These are phyloP conservation scores for Drosophila oshimai DNA, from an alignment of 1,140 invertebrate genomes.

Conservation along the genomic window DNA sequence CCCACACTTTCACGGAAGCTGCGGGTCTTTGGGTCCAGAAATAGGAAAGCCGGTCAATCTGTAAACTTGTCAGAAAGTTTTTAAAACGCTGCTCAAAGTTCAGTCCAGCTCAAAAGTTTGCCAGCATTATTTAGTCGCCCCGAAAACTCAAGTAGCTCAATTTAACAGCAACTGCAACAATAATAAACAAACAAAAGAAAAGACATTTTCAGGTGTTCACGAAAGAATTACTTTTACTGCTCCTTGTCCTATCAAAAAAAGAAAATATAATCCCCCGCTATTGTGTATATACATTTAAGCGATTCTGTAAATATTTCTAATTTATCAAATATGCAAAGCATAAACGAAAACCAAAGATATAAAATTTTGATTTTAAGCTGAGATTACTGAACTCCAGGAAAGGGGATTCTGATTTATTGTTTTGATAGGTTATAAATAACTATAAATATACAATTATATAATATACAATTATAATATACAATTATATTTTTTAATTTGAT, in stretches of 20 bases:
- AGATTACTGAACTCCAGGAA: conserved; percentile 18
- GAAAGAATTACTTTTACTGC: conserved; percentile 52
- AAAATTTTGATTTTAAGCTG: conserved; percentile 16
- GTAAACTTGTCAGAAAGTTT: conserved; percentile 69
- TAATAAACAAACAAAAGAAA: conserved; percentile 37
- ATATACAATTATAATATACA: too few relatives aligned
- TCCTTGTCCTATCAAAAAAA: conserved; percentile 1
- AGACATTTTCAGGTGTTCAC: conserved; percentile 79
- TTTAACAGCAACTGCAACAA: conserved; percentile 40
- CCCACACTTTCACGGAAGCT: conserved; percentile 20
- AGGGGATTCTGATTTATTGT: background rate
- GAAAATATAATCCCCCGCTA: background rate
- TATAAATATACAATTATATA: background rate
- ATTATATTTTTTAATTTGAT: too few relatives aligned
- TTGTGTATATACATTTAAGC: conserved; percentile 30
- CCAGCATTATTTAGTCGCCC: conserved; percentile 25
- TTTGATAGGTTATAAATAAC: background rate
- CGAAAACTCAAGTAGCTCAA: conserved; percentile 61
- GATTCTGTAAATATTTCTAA: conserved; percentile 44
- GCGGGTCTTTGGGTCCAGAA: background rate
- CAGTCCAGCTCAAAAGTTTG: conserved; percentile 38
- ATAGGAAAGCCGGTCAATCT: conserved; percentile 46
- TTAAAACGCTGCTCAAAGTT: conserved; percentile 44
- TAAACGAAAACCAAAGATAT: conserved; percentile 35
- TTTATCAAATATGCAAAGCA: conserved; percentile 58